Conservation (phyloP, 2,113 vertebrate genomes). For the Panthera uncia region DNA sequence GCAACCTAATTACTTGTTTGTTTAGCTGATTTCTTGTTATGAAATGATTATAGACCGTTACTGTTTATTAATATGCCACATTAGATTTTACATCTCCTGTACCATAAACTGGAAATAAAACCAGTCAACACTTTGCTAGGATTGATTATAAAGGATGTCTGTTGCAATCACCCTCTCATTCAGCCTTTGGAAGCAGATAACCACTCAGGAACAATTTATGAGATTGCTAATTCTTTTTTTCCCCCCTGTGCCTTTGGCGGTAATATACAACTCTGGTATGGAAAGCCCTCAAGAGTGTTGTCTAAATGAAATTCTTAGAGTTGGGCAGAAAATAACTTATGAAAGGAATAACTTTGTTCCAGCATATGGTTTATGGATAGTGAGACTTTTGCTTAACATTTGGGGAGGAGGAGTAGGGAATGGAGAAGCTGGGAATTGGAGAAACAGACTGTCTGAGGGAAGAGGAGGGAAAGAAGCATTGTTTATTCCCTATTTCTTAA, state of each 20-base stretch:
- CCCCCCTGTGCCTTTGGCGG: neutral
- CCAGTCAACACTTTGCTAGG: neutral
- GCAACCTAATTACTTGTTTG: conserved; percentile 59
- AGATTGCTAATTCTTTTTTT: conserved; percentile 32
- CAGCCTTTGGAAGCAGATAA: neutral
- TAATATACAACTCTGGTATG: neutral
- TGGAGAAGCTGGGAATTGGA: neutral
- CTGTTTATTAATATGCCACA: conserved; percentile 54
- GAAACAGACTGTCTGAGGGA: neutral
- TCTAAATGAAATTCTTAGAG: conserved; percentile 36
- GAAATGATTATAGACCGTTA: conserved; percentile 54
- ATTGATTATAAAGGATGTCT: neutral
- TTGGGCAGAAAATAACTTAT: neutral
- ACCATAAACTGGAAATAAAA: conserved; percentile 30
- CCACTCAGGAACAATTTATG: neutral
- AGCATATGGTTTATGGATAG: neutral
- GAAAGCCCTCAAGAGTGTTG: neutral
- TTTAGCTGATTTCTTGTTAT: conserved; percentile 60
- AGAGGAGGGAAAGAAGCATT: neutral
- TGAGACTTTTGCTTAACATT: conserved; percentile 17
- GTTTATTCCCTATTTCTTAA: neutral
- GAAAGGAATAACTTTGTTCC: conserved; percentile 28
- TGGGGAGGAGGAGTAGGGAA: neutral
- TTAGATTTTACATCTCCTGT: conserved; percentile 45
- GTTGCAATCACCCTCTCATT: neutral